Evolutionary conservation across 2,797 vertebrate species (phyloP).

Genomic region (Gobionotothen gibberifrons): DNA sequence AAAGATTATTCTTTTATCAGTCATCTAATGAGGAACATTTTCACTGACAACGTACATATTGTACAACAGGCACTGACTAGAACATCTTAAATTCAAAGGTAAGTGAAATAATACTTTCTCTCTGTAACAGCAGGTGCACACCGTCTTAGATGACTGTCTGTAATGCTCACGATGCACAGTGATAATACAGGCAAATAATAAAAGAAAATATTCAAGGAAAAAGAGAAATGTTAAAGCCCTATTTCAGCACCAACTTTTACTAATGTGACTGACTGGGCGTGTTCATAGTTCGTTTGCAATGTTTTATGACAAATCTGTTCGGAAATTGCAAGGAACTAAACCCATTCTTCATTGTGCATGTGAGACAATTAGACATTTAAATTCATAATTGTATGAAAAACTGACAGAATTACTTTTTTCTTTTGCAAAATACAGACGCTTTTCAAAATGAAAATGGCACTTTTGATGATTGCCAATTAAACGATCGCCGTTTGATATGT

Average conservation of each 20-base stretch:
- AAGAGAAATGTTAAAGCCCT: not conserved
- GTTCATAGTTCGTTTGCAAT: slow-evolving; percentile 4
- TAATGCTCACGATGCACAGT: slow-evolving; percentile 4
- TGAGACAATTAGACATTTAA: not conserved
- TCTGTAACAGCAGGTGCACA: not conserved
- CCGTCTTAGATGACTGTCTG: not conserved
- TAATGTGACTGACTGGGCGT: not conserved
- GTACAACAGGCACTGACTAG: not conserved
- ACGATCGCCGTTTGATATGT: not conserved
- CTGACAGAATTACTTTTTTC: not conserved
- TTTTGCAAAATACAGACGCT: not conserved
- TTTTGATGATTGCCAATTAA: not conserved
- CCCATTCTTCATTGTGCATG: not conserved
- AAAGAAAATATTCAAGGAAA: not conserved
- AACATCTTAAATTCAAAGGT: slow-evolving; percentile 1
- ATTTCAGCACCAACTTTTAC: not conserved
- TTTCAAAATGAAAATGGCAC: not conserved
- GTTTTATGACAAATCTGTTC: not conserved
- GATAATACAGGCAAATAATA: not conserved
- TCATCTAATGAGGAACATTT: not conserved
- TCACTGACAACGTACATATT: not conserved
- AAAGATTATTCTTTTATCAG: not conserved
- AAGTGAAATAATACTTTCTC: not conserved
- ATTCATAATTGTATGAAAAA: not conserved
- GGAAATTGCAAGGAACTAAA: not conserved